Percentiles rank a stretch among this genome's conserved stretches.
These are phyloP conservation scores for Paraplagusia blochii DNA, from an alignment of 2,113 vertebrate genomes.

Conservation along the genomic window DNA sequence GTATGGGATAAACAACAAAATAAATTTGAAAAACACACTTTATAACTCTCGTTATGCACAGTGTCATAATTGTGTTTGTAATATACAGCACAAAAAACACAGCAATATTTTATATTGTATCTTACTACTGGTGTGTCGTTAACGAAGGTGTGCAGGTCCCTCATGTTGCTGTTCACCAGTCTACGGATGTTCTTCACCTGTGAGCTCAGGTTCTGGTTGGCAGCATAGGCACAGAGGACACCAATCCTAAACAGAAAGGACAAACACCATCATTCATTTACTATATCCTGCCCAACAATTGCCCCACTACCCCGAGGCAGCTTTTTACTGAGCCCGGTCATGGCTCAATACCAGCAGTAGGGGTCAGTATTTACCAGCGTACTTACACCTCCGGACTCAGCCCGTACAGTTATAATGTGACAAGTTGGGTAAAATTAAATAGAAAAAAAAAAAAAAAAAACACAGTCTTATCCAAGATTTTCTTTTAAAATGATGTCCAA, in stretches of 20 bases:
- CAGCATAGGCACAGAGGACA: constrained; percentile 84
- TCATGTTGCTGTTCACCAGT: constrained; percentile 88
- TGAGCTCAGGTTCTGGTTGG: constrained; percentile 87
- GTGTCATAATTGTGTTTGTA: too few relatives aligned
- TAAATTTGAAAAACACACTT: too few relatives aligned
- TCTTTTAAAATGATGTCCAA: too few relatives aligned
- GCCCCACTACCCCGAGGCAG: background rate
- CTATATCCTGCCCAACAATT: constrained; percentile 13
- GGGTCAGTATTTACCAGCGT: constrained; percentile 53
- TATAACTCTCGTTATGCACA: too few relatives aligned
- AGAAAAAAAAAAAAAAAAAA: constrained; percentile 41
- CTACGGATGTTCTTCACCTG: constrained; percentile 79
- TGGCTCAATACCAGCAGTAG: constrained; percentile 41
- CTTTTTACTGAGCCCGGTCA: constrained; percentile 4
- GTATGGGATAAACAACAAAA: too few relatives aligned
- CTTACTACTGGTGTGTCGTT: constrained; percentile 84
- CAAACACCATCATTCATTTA: constrained; percentile 6
- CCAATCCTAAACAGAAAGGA: constrained; percentile 76
- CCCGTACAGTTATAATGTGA: too few relatives aligned
- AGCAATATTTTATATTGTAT: background rate
- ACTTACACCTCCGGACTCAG: background rate
- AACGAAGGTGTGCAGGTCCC: constrained; percentile 83
- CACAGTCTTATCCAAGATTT: constrained; percentile 4
- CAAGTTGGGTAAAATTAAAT: constrained; percentile 29
- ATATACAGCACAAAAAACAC: too few relatives aligned